Evolutionary conservation across 1,140 invertebrate species (phyloP).

Genomic region (Trichoplusia ni): DNA sequence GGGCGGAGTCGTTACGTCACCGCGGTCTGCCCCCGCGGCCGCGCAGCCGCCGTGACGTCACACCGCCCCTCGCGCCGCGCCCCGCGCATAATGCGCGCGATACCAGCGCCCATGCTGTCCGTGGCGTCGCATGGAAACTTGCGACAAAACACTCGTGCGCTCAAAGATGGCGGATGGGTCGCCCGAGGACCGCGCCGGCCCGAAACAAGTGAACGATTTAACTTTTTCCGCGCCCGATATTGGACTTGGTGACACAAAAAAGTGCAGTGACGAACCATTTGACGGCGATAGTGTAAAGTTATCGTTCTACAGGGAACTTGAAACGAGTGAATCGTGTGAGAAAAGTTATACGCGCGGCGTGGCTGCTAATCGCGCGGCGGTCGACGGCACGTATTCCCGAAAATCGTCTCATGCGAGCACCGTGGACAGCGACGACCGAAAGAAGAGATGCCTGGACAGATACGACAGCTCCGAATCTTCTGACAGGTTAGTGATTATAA

Average conservation of each 20-base stretch:
- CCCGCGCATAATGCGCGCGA: constrained; percentile 59
- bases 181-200: constrained; percentile 61
- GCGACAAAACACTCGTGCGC: constrained; percentile 79
- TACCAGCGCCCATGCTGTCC: constrained; percentile 64
- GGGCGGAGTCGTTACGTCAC: constrained; percentile 79
- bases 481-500: constrained; percentile 87
- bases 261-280: constrained; percentile 70
- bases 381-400: constrained; percentile 57
- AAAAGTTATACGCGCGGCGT: constrained; percentile 78
- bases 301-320: constrained; percentile 72
- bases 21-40: constrained; percentile 65
- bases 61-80: constrained; percentile 55
- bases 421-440: constrained; percentile 84
- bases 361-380: constrained; percentile 65
- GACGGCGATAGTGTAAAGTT: constrained; percentile 68
- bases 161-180: constrained; percentile 82
- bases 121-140: constrained; percentile 64
- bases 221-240: constrained; percentile 75
- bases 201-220: constrained; percentile 71
- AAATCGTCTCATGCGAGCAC: constrained; percentile 55
- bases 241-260: constrained; percentile 78
- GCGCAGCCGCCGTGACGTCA: constrained; percentile 79
- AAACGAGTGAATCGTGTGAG: constrained; percentile 75
- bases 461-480: constrained; percentile 95
- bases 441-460: constrained; percentile 92